Evolutionary conservation across 2,888 invertebrate species (phyloP).

Genomic region (Erpobdella octoculata): DNA sequence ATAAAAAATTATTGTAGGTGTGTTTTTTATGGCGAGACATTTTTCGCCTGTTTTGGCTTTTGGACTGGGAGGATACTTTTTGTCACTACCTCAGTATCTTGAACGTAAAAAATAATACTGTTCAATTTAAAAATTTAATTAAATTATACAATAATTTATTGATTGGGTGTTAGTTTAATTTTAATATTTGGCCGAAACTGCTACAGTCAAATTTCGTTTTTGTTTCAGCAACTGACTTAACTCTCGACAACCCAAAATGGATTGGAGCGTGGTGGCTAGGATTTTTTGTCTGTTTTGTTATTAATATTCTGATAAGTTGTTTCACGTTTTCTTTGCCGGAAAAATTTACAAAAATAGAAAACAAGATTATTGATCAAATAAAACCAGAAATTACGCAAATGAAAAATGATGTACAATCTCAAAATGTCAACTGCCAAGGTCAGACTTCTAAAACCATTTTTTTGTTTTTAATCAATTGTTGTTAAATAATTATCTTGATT

Average conservation of each 20-base stretch:
- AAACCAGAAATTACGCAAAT: too few relatives aligned
- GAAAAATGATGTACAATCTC: too few relatives aligned
- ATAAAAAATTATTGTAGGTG: neutral
- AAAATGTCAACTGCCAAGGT: too few relatives aligned
- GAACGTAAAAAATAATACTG: too few relatives aligned
- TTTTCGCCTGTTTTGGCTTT: neutral
- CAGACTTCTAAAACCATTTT: too few relatives aligned
- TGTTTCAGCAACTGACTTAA: slow-evolving; percentile 23
- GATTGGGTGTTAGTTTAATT: neutral
- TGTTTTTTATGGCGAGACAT: neutral
- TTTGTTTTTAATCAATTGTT: too few relatives aligned
- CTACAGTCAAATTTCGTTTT: neutral
- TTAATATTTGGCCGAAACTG: neutral
- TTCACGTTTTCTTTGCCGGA: slow-evolving; percentile 17
- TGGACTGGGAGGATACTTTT: neutral
- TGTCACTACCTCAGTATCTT: neutral
- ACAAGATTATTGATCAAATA: too few relatives aligned
- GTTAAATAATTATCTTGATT: too few relatives aligned
- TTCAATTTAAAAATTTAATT: neutral
- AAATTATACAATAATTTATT: too few relatives aligned
- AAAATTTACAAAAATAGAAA: too few relatives aligned
- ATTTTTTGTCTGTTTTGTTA: slow-evolving; percentile 25
- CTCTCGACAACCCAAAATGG: slow-evolving; percentile 25
- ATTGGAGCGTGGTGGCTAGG: slow-evolving; percentile 33
- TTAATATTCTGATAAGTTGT: slow-evolving; percentile 5